A percentile compares a stretch with the other conserved stretches of the same genome.
Evolutionary conservation across 2,888 invertebrate genomes (phyloP).

Genomic region (Norana najaformis): DNA sequence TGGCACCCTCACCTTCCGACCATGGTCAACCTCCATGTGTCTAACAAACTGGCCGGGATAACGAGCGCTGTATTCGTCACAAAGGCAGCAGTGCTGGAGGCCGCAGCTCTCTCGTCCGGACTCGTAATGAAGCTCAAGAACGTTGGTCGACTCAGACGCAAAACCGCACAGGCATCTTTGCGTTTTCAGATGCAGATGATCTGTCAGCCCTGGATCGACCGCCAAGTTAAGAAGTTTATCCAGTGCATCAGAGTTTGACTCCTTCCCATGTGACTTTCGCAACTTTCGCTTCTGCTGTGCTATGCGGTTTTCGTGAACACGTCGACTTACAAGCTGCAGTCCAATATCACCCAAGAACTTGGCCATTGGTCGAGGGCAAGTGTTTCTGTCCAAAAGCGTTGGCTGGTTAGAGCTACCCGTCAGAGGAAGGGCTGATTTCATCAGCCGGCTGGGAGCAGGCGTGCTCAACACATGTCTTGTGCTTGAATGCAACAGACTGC

Average conservation of each 20-base stretch:
- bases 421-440: neutral
- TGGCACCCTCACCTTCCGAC: neutral
- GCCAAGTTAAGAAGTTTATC: neutral
- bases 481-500: neutral
- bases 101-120: neutral
- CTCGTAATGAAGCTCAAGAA: slow-evolving; percentile 15
- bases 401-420: neutral
- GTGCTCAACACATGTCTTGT: too few species aligned
- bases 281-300: neutral
- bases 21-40: slow-evolving; percentile 15
- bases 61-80: slow-evolving; percentile 16
- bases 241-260: neutral
- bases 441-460: neutral
- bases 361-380: neutral
- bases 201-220: neutral
- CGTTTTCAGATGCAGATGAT: neutral
- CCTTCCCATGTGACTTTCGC: neutral
- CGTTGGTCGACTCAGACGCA: neutral
- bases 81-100: neutral
- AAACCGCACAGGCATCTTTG: neutral
- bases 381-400: neutral
- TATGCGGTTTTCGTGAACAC: neutral
- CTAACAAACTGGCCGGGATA: neutral
- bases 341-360: neutral
- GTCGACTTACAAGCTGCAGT: neutral